Evolutionary conservation across 2,797 vertebrate genomes (phyloP).

Genomic region (Onychomys arenicola): DNA sequence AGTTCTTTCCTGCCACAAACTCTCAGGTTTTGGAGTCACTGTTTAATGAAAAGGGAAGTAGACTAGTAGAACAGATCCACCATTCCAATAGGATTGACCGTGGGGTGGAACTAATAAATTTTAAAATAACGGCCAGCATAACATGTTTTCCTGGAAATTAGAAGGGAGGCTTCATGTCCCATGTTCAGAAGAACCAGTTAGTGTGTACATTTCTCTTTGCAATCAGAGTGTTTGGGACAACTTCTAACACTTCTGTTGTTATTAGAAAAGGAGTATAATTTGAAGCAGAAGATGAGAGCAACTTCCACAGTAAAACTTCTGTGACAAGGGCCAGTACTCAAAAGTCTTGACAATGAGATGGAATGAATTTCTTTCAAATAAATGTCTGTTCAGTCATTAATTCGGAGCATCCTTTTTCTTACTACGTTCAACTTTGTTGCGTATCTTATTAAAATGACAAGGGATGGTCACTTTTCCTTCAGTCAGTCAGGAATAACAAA

Average conservation of each 20-base stretch:
- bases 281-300: not conserved
- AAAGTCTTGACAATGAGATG: not conserved
- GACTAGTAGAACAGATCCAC: constrained; percentile 41
- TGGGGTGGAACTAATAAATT: not conserved
- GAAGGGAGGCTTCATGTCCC: not conserved
- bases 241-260: constrained; percentile 21
- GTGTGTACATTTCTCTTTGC: not conserved
- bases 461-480: not conserved
- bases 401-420: not conserved
- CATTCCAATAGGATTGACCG: constrained; percentile 56
- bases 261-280: not conserved
- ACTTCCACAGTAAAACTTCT: constrained; percentile 26
- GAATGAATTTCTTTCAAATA: constrained; percentile 41
- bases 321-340: not conserved
- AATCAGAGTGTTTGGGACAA: not conserved
- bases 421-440: constrained; percentile 45
- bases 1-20: constrained; percentile 65
- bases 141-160: constrained; percentile 51
- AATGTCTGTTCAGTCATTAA: constrained; percentile 44
- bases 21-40: constrained; percentile 57
- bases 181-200: not conserved
- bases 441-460: constrained; percentile 49
- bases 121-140: constrained; percentile 50
- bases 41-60: constrained; percentile 68
- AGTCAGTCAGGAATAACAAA: not conserved